These are phyloP conservation scores for Gymnarchus niloticus DNA, from an alignment of 2,113 vertebrate species.

Conservation along the genomic window DNA sequence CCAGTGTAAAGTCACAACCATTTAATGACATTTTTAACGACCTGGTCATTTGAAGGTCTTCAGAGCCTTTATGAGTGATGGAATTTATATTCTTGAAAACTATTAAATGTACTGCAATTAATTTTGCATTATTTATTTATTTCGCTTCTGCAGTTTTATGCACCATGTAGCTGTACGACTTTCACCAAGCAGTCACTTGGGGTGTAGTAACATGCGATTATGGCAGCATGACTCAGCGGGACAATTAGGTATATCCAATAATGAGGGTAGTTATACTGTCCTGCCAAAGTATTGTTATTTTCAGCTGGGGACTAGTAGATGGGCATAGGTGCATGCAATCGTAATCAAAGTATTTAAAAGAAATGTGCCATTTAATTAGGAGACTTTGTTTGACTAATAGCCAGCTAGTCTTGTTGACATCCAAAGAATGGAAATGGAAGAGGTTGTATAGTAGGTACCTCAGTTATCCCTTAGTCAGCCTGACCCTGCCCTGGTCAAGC, in stretches of 20 bases:
- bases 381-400: constrained; percentile 51
- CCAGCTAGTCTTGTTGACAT: constrained; percentile 44
- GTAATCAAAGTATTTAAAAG: constrained; percentile 51
- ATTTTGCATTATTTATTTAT: constrained; percentile 24
- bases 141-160: constrained; percentile 43
- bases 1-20: neutral
- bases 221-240: constrained; percentile 51
- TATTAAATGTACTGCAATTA: constrained; percentile 27
- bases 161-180: constrained; percentile 19
- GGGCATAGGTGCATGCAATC: constrained; percentile 29
- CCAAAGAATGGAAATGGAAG: too few species aligned
- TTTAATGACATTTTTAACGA: constrained; percentile 38
- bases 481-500: too few species aligned
- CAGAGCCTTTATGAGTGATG: constrained; percentile 38
- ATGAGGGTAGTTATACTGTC: constrained; percentile 51
- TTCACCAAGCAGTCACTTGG: constrained; percentile 50
- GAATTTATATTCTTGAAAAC: constrained; percentile 35
- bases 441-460: too few species aligned
- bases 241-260: constrained; percentile 47
- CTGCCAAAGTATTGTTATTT: constrained; percentile 55
- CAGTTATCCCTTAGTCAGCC: too few species aligned
- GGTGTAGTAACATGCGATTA: constrained; percentile 53
- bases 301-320: constrained; percentile 47
- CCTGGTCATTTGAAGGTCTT: constrained; percentile 47
- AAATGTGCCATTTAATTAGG: constrained; percentile 52